Evolutionary conservation across 2,888 invertebrate genomes (phyloP).

Genomic region (Sarcophaga carnaria): DNA sequence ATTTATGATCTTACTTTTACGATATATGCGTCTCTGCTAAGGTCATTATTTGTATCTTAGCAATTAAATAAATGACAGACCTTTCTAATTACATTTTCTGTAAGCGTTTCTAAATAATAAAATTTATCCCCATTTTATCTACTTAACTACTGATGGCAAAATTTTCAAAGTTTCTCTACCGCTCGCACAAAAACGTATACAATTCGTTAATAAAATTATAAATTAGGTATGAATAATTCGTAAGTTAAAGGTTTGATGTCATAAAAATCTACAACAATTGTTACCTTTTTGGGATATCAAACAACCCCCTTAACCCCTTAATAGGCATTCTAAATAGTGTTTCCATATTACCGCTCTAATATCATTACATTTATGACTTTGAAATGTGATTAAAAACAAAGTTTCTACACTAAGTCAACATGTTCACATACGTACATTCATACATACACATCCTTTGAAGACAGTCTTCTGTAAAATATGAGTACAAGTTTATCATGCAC

Average conservation of each 20-base stretch:
- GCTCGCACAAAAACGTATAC: neutral
- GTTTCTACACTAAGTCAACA: neutral
- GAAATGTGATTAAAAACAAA: slow-evolving; percentile 17
- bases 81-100: no score
- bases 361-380: slow-evolving; percentile 6
- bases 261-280: slow-evolving; percentile 8
- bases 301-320: no score
- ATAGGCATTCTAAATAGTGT: neutral
- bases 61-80: no score
- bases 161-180: no score
- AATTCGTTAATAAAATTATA: neutral
- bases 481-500: slow-evolving; percentile 5
- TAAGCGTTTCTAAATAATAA: no score
- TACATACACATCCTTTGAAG: neutral
- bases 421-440: neutral
- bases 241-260: neutral
- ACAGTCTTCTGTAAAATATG: slow-evolving; percentile 9
- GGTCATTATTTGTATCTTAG: no score
- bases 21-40: no score
- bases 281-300: no score
- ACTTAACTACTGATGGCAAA: no score
- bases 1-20: no score
- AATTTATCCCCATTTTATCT: no score
- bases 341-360: neutral
- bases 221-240: neutral